Base-by-base conservation (phyloP, 2,797 vertebrate species). In the Geotrypetes seraphini region DNA sequence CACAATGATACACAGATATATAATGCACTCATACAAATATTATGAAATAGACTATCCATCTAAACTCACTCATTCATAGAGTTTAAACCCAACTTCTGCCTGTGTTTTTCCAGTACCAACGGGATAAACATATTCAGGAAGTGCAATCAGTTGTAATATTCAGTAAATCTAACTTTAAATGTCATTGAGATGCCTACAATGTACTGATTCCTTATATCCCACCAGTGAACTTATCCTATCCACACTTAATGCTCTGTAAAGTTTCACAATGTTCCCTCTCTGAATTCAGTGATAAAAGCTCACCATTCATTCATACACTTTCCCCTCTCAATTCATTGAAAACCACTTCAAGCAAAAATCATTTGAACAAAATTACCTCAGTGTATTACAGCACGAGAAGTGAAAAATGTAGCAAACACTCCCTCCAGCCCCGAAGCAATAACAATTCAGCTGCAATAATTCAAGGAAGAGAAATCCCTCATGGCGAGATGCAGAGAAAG, bases 331-430 rank as follows among this genome's bases (percentile, higher is more conserved):
- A 68, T 55, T 69, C 68, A 69, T 40, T 52, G 60, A 66, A 50
- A 71, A 65, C 28, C 50, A 75, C 67, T 64, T 71, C 60, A 66
- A 74, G 66, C 56, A 71, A 75, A 74, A 71, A 62, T 67, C 50
- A 72, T 69, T 52, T 43, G 60, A 67, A 73, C 73, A 63, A 67
- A 69, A 75, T 74, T 55, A 70, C 63, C 56, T 63, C 42, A 43
- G 53, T 31, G 59, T 47, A 53, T 61, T 39, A 55, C 36, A 57
- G 47, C 29, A 34, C 0, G 1, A 58, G 35, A 65, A 33, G 30
- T 24, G 53, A 71, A 56, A 61, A 60, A 65, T 26, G 63, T 66
- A 74, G 69, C 76, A 62, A 53, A 9, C 3, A 63, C 57, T 66
- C 42, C 45, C 29, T 11, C 37, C 24, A 54, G 60, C 58, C 66